Base-by-base conservation (phyloP, 2,113 vertebrate species). In the Pollimyrus isidori region DNA sequence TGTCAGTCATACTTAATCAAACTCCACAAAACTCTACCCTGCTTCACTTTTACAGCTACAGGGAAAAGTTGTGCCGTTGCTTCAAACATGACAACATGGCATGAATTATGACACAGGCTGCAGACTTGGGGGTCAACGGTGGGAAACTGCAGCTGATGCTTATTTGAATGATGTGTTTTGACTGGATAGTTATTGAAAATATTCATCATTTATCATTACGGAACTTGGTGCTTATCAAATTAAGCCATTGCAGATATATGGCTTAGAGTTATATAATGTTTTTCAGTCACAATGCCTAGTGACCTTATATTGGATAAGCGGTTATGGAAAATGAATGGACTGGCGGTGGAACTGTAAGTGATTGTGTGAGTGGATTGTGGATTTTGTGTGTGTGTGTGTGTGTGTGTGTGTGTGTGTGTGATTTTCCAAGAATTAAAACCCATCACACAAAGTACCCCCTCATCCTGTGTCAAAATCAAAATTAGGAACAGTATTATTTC, bases 1-100 rank as follows among this genome's bases (percentile, higher is more conserved):
- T 89, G 73, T 87, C 88, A 69, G 30, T 56, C 52, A n/a, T 80
- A 84, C 45, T 73, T 9, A 30, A 90, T 42, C 62, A 42, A 48
- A 83, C 83, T 89, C 85, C 49, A 82, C 39, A 65, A 84, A 87
- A 89, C n/a, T 21, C 69, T n/a, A 13, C 21, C 10, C 82, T 48
- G 45, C 3, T 84, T 84, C 82, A 46, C n/a, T 84, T 88, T 80
- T 56, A 88, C 35, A 83, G 2, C 15, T 45, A 45, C 13, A 6
- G 21, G 35, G 48, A 69, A 26, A 19, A 26, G 39, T 26, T 48
- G 21, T 46, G 56, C 49, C 15, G 6, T 7, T 58, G 30, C 15
- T 53, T 21, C 17, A 21, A 39, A 46, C 30, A 23, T 39, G 85
- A 9, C 15, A 4, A 69, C 62, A 13, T 1, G 26, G 62, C 62